Evolutionary conservation across 2,113 vertebrate genomes (phyloP), one percentile per base, ranked within the genome.

Genomic region (Shinisaurus crocodilurus): DNA sequence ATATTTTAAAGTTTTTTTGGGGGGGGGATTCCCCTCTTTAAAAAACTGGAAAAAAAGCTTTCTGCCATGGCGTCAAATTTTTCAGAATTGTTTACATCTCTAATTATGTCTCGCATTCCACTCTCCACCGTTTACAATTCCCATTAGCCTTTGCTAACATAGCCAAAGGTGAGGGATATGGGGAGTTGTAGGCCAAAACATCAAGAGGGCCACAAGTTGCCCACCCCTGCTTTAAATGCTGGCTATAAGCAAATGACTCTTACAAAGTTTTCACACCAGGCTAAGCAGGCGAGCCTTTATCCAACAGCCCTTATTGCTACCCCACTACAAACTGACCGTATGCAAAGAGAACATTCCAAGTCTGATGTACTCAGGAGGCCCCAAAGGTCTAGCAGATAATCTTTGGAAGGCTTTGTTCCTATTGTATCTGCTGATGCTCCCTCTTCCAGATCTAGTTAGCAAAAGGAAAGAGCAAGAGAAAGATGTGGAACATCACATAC

Each of bases 341-440:
- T 98, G 94, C 98, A 99, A 90, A 99, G 98, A 84, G 98, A 98
- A 86, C 98, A 99, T 94, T 99, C 98, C 76, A 99, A 95, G 93
- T 99, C 98, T 23, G 98, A 97, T 43, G 98, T 57, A 1, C 95
- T 98, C 94, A 99, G 96, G 48, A 97, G 92, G 45, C 95, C 92
- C 23, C 16, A 1, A 0, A 96, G 92, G 25, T 65, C 75, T 54
- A 54, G 60, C 32, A 75, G 69, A 13, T 1, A 5, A 4, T 50
- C 82, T 83, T 0, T 0, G n/a, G 45, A 90, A 82, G 23, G 20
- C 0, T 87, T 70, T 5, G n/a, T 69, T 87, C 83, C 72, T 94
- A 72, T 25, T n/a, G 60, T 48, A 6, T 80, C 75, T 82, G 87
- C 50, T 65, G 84, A 77, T 43, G 82, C 82, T 74, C 91, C 90